A percentile compares a stretch with the other conserved stretches of the same genome.
phyloP scores from a whole-genome alignment of 2,113 vertebrate species.

The Parotia lawesii region DNA sequence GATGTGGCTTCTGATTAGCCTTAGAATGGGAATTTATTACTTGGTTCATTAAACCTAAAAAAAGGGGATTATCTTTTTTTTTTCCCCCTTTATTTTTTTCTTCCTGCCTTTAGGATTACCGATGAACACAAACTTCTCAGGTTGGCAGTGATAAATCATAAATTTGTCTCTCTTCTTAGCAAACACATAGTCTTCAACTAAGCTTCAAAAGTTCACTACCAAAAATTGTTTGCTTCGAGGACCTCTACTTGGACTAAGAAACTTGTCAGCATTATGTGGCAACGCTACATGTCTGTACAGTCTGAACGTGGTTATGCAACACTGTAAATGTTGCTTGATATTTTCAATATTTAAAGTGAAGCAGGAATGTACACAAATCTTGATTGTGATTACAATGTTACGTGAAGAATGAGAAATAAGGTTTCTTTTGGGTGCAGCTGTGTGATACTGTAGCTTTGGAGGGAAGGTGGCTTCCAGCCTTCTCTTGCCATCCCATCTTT shows the following conservation, averaged over 20 bases:
- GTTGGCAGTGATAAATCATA: neutral
- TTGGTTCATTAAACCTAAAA: neutral
- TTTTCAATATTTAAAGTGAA: neutral
- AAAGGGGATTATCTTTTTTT: neutral
- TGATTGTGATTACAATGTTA: neutral
- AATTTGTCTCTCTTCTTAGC: neutral
- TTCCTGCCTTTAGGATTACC: neutral
- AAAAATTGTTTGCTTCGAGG: neutral
- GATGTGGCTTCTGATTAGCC: neutral
- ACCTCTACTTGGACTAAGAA: neutral
- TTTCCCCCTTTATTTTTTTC: fast-evolving
- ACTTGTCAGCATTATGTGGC: neutral
- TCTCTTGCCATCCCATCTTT: neutral
- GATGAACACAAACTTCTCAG: neutral
- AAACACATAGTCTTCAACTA: neutral
- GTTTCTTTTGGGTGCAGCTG: neutral
- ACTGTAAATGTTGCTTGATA: neutral
- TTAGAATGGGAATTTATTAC: neutral
- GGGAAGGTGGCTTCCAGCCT: neutral
- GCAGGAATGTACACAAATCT: neutral
- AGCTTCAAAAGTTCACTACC: neutral
- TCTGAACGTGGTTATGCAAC: neutral
- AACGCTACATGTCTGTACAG: fast-evolving
- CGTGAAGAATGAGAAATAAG: neutral
- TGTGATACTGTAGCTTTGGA: neutral